A percentile compares a stretch with the other conserved stretches of the same genome.
Evolutionary conservation across 2,888 invertebrate species (phyloP).

Genomic region (Himalopsyche japonica): DNA sequence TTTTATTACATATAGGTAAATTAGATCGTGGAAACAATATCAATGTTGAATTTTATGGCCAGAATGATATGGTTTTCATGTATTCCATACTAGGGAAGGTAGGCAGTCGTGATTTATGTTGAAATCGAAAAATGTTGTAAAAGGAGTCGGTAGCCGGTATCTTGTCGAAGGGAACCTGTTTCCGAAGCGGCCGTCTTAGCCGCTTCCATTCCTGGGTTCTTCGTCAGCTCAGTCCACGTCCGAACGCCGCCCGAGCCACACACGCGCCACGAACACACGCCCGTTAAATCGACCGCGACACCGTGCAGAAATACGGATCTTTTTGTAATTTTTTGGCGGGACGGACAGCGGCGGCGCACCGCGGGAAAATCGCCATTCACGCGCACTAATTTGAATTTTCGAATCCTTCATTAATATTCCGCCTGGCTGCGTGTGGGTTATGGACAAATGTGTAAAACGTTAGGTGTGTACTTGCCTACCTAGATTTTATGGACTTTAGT

Average conservation of each 20-base stretch:
- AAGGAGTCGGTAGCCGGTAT: not conserved
- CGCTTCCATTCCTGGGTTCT: conserved; percentile 1
- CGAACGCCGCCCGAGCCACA: conserved; percentile 12
- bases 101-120: not conserved
- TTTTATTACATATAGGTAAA: too few relatives aligned
- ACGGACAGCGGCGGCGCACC: not conserved
- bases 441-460: not conserved
- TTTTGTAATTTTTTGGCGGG: not conserved
- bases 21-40: not conserved
- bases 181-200: not conserved
- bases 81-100: not conserved
- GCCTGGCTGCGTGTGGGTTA: not conserved
- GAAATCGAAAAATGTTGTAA: not conserved
- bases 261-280: conserved; percentile 5
- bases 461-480: not conserved
- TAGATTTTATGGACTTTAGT: not conserved
- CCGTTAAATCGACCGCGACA: not conserved
- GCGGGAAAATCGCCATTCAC: not conserved
- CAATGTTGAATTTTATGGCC: not conserved
- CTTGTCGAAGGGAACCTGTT: not conserved
- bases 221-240: conserved; percentile 22
- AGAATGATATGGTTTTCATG: not conserved
- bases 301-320: not conserved
- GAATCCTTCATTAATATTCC: not conserved
- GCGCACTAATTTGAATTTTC: not conserved